A percentile compares a stretch with the other conserved stretches of the same genome.
These are phyloP conservation scores for Cataglyphis altisquamis DNA, from an alignment of 2,888 invertebrate genomes.

Conservation along the genomic window DNA sequence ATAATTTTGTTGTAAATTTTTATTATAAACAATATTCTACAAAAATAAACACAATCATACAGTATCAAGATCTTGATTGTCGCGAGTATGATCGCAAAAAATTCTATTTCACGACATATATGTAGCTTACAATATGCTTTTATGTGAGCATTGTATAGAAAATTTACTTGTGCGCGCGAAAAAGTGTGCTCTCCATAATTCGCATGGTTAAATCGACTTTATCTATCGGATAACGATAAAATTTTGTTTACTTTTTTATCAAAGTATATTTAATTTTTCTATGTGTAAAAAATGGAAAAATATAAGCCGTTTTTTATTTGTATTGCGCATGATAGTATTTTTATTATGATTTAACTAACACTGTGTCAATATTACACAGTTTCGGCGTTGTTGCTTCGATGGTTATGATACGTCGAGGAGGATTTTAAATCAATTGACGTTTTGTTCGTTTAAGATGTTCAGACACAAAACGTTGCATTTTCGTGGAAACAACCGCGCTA, in stretches of 20 bases:
- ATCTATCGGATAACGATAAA: conserved; percentile 54
- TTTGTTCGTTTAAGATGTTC: conserved; percentile 19
- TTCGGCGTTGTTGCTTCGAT: neutral
- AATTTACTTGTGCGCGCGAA: neutral
- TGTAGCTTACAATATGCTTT: conserved; percentile 21
- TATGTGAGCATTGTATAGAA: conserved; percentile 18
- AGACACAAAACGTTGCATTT: conserved; percentile 15
- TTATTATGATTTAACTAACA: conserved; percentile 27
- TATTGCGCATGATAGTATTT: conserved; percentile 8
- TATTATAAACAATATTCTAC: neutral
- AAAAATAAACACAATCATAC: neutral
- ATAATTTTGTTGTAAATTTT: neutral
- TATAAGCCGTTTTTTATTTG: conserved; percentile 24
- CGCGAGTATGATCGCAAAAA: neutral
- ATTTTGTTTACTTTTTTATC: conserved; percentile 36
- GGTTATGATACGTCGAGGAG: neutral
- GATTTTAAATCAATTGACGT: conserved; percentile 16
- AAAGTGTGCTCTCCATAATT: conserved; percentile 28
- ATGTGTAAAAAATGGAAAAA: conserved; percentile 32
- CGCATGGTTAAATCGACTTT: conserved; percentile 47
- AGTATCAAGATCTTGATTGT: neutral
- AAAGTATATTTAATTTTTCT: conserved; percentile 43
- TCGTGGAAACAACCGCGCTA: conserved; percentile 11
- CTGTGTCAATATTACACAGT: neutral
- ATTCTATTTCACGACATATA: conserved; percentile 27